phyloP scores from a whole-genome alignment of 2,797 vertebrate genomes.

The Alectoris magna region DNA sequence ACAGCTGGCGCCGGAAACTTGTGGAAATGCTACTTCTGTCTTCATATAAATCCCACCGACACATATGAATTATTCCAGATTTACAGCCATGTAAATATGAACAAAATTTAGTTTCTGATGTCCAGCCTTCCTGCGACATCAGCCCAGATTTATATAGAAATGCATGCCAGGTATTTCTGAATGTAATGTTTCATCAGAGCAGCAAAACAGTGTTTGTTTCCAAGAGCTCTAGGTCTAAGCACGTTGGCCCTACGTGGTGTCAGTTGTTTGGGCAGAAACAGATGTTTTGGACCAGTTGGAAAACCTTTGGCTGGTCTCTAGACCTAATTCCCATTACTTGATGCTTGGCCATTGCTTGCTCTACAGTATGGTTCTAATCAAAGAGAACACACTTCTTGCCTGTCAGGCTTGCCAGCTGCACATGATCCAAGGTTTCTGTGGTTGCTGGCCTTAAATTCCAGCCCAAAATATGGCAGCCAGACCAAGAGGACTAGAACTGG shows the following conservation, averaged over 20 bases:
- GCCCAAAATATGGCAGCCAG: conserved; percentile 65
- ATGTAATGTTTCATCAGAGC: background rate
- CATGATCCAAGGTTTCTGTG: conserved; percentile 64
- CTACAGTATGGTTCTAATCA: background rate
- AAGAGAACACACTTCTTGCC: conserved; percentile 9
- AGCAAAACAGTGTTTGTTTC: background rate
- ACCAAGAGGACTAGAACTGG: background rate
- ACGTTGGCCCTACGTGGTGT: rapidly evolving
- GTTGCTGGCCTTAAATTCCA: conserved; percentile 59
- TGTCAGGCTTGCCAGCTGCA: conserved; percentile 64
- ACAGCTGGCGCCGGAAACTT: background rate
- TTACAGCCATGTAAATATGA: background rate
- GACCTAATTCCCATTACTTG: background rate
- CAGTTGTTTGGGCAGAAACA: background rate
- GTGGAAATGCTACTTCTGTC: background rate
- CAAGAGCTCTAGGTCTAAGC: background rate
- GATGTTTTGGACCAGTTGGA: background rate
- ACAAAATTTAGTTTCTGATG: background rate
- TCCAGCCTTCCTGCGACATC: background rate
- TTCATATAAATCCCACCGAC: background rate
- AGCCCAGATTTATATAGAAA: background rate
- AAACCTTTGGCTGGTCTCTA: background rate
- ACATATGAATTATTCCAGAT: background rate
- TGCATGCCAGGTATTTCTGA: background rate
- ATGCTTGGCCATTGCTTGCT: background rate